Conservation (phyloP, 2,797 vertebrate genomes). For the Helicolenus hilgendorfi region DNA sequence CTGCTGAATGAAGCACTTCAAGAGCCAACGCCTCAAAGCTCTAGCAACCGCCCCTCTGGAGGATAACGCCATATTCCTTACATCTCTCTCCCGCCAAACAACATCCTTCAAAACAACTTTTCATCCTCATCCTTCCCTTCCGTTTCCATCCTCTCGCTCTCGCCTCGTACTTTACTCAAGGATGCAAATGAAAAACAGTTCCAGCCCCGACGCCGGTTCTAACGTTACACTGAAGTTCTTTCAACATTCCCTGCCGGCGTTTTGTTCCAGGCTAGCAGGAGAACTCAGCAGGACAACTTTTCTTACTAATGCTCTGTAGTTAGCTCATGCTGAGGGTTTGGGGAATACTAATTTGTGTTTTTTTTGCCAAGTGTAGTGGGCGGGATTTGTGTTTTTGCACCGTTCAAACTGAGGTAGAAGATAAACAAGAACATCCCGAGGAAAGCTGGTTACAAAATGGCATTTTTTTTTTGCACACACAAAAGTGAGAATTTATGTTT, state of each 20-base stretch:
- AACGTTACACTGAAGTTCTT: slow-evolving; percentile 59
- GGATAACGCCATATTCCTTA: slow-evolving; percentile 55
- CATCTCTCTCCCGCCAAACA: slow-evolving; percentile 54
- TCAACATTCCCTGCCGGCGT: slow-evolving; percentile 32
- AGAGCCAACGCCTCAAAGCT: slow-evolving; percentile 47
- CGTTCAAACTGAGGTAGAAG: slow-evolving; percentile 24
- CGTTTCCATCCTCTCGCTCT: not conserved
- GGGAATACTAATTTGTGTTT: slow-evolving; percentile 43
- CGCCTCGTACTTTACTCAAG: slow-evolving; percentile 8
- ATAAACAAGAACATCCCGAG: slow-evolving; percentile 7
- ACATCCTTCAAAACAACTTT: slow-evolving; percentile 61
- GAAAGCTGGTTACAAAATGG: not conserved
- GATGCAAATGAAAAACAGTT: slow-evolving; percentile 69
- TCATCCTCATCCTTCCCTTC: slow-evolving; percentile 31
- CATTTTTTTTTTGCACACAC: not conserved
- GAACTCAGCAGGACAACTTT: slow-evolving; percentile 55
- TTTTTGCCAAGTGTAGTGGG: not conserved
- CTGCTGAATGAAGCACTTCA: slow-evolving; percentile 48
- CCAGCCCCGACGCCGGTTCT: not conserved
- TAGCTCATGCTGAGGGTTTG: slow-evolving; percentile 43
- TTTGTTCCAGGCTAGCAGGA: slow-evolving; percentile 44
- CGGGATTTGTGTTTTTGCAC: not conserved
- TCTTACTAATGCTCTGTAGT: slow-evolving; percentile 44
- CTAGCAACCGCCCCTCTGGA: slow-evolving; percentile 45
- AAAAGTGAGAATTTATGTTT: not conserved